Evolutionary conservation across 2,888 invertebrate genomes (phyloP).

Genomic region (Acanthosepion lycidas): DNA sequence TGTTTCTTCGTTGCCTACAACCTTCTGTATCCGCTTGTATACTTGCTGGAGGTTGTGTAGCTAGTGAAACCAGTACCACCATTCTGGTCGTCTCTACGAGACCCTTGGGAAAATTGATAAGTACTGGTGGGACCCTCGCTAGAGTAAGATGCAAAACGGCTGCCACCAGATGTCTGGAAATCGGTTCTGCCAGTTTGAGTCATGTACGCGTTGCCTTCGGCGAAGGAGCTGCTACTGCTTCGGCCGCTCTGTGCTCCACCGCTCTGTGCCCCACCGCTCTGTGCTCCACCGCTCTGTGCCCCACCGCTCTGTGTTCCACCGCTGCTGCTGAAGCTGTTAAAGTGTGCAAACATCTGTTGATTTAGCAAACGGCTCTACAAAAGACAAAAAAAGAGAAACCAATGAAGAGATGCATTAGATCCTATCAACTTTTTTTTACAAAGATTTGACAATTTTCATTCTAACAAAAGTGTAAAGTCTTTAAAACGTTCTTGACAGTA

Average conservation of each 20-base stretch:
- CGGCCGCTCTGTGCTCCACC: not conserved
- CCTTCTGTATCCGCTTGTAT: not conserved
- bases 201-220: not conserved
- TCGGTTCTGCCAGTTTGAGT: conserved; percentile 8
- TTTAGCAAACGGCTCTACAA: conserved; percentile 11
- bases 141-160: not conserved
- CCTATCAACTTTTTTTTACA: not conserved
- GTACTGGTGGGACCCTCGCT: not conserved
- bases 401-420: not conserved
- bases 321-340: not conserved
- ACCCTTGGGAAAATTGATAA: not conserved
- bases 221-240: not conserved
- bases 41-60: not conserved
- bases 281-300: not conserved
- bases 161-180: not conserved
- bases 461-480: not conserved
- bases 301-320: not conserved
- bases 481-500: too few relatives aligned
- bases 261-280: not conserved
- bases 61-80: not conserved
- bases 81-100: not conserved
- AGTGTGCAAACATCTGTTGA: conserved; percentile 4
- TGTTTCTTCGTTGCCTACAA: not conserved
- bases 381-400: not conserved
- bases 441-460: not conserved